Evolutionary conservation across 2,888 invertebrate genomes (phyloP).

Genomic region (Drosophila nigricruria): DNA sequence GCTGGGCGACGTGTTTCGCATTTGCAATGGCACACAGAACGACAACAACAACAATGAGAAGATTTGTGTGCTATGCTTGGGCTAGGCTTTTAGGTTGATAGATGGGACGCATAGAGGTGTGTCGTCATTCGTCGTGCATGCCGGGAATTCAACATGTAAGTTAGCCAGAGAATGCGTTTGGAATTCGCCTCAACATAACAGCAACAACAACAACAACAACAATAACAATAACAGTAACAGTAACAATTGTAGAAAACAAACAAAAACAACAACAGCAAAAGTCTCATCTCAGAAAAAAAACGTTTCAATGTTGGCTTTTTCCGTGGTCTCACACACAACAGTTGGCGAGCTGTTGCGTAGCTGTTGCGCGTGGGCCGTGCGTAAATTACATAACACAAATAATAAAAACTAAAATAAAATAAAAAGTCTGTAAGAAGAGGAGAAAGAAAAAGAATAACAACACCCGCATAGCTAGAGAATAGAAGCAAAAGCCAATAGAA

Average conservation of each 20-base stretch:
- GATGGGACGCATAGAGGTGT: constrained; percentile 34
- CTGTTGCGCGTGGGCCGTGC: constrained; percentile 36
- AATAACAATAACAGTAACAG: constrained; percentile 27
- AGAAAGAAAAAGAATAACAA: constrained; percentile 13
- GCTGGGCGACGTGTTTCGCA: constrained; percentile 72
- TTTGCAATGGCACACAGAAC: constrained; percentile 67
- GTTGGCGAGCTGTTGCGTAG: constrained; percentile 12
- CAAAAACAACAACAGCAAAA: constrained; percentile 12
- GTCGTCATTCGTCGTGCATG: constrained; percentile 71
- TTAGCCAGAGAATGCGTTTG: constrained; percentile 70
- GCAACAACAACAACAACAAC: constrained; percentile 18
- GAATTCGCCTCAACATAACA: constrained; percentile 54
- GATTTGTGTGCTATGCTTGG: constrained; percentile 29
- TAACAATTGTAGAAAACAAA: constrained; percentile 29
- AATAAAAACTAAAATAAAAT: neutral
- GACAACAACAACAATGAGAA: constrained; percentile 19
- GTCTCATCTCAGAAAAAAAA: constrained; percentile 34
- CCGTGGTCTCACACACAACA: constrained; percentile 15
- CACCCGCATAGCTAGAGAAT: constrained; percentile 37
- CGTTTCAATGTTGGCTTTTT: constrained; percentile 25
- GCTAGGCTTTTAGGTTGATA: constrained; percentile 30
- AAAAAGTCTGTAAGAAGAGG: neutral
- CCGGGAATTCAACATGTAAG: constrained; percentile 67
- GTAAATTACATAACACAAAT: constrained; percentile 29
- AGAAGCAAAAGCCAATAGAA: neutral